These are phyloP conservation scores for Brachyalestes nurse DNA, from an alignment of 2,797 vertebrate genomes.

Conservation along the genomic window DNA sequence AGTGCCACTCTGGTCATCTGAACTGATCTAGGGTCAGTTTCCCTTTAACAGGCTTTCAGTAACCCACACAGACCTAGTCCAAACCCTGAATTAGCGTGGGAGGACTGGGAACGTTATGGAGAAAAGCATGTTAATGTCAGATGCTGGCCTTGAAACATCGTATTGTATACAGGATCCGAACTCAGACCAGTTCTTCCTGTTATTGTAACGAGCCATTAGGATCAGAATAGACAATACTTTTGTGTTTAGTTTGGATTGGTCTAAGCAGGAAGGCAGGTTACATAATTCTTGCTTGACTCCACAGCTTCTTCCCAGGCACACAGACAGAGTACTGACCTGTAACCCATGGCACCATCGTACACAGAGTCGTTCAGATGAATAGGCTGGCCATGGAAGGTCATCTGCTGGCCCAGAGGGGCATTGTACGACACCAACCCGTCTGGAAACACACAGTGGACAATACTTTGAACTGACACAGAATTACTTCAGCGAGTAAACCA, in stretches of 20 bases:
- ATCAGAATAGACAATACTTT: constrained; percentile 13
- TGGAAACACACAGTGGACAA: constrained; percentile 61
- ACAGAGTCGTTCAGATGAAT: constrained; percentile 94
- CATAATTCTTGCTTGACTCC: background rate
- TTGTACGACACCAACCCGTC: constrained; percentile 96
- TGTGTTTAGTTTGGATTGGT: background rate
- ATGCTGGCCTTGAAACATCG: constrained; percentile 1
- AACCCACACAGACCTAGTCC: constrained; percentile 24
- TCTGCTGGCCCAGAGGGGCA: constrained; percentile 87
- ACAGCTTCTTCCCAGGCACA: background rate
- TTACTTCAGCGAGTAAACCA: background rate
- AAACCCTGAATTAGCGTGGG: constrained; percentile 27
- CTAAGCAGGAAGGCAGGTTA: constrained; percentile 7
- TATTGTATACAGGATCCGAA: constrained; percentile 14
- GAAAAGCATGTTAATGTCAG: constrained; percentile 11
- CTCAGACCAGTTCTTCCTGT: constrained; percentile 28
- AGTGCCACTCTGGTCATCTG: constrained; percentile 38
- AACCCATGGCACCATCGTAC: constrained; percentile 91
- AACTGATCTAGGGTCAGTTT: constrained; percentile 45
- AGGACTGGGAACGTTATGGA: background rate
- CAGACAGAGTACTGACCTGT: constrained; percentile 80
- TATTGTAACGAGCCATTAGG: constrained; percentile 26
- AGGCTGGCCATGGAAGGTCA: constrained; percentile 76
- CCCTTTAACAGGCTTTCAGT: constrained; percentile 11
- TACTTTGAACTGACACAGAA: background rate